A percentile compares a stretch with the other conserved stretches of the same genome.
phyloP scores from a whole-genome alignment of 2,888 invertebrate genomes.

The Drosophila fungiperda region DNA sequence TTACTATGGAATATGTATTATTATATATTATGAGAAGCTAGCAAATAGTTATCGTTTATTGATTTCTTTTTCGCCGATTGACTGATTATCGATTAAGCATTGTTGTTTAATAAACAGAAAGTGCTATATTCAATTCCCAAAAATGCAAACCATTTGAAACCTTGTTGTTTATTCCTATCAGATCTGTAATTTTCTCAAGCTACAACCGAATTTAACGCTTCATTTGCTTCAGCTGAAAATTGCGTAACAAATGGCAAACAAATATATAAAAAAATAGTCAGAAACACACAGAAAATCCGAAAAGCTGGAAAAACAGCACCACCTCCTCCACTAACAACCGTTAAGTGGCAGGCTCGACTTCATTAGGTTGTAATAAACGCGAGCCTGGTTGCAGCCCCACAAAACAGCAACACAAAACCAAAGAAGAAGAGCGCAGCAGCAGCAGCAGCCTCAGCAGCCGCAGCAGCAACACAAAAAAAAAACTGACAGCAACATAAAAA shows the following conservation, averaged over 20 bases:
- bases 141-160: not conserved
- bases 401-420: constrained; percentile 23
- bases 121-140: not conserved
- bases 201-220: constrained; percentile 54
- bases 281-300: constrained; percentile 10
- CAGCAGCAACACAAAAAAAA: constrained; percentile 21
- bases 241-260: constrained; percentile 57
- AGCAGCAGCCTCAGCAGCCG: not conserved
- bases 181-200: constrained; percentile 11
- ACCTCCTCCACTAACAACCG: constrained; percentile 55
- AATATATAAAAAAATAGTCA: not conserved
- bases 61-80: not conserved
- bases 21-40: not conserved
- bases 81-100: not conserved
- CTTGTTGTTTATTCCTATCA: not conserved
- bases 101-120: not conserved
- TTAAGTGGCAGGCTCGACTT: constrained; percentile 80
- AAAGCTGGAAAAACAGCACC: constrained; percentile 38
- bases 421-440: not conserved
- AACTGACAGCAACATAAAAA: constrained; percentile 76
- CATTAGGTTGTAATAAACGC: constrained; percentile 81
- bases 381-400: constrained; percentile 72
- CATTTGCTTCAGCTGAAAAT: constrained; percentile 57
- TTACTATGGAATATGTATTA: not conserved
- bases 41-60: not conserved